phyloP scores from a whole-genome alignment of 2,888 invertebrate species.

The Lepidonotus clava region DNA sequence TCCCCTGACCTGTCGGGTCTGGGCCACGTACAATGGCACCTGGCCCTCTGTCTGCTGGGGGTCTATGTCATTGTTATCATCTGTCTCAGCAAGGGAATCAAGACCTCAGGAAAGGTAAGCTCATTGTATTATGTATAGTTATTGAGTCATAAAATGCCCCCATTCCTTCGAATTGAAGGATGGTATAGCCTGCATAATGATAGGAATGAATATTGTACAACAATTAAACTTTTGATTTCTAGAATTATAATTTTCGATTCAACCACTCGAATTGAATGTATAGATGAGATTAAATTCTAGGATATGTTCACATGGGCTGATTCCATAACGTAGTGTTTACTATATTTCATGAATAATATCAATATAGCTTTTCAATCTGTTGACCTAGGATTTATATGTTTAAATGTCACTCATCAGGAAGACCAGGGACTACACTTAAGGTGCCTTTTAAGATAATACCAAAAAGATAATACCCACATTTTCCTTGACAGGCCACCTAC shows the following conservation, averaged over 20 bases:
- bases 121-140: not conserved
- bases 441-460: not conserved
- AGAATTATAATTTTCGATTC: no score
- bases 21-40: constrained; percentile 82
- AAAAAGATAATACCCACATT: not conserved
- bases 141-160: not conserved
- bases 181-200: not conserved
- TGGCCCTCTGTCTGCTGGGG: constrained; percentile 87
- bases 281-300: no score
- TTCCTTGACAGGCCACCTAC: constrained; percentile 73
- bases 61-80: constrained; percentile 84
- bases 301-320: no score
- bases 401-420: no score
- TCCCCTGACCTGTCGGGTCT: constrained; percentile 77
- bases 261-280: no score
- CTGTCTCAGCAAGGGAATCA: constrained; percentile 78
- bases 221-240: no score
- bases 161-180: not conserved
- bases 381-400: no score
- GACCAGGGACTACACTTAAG: no score
- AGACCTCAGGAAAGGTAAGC: constrained; percentile 79
- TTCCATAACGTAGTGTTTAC: not conserved
- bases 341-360: no score
- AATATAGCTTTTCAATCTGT: no score
- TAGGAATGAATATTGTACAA: no score